Evolutionary conservation across 2,797 vertebrate genomes (phyloP).

Genomic region (Epinephelus malabaricus): DNA sequence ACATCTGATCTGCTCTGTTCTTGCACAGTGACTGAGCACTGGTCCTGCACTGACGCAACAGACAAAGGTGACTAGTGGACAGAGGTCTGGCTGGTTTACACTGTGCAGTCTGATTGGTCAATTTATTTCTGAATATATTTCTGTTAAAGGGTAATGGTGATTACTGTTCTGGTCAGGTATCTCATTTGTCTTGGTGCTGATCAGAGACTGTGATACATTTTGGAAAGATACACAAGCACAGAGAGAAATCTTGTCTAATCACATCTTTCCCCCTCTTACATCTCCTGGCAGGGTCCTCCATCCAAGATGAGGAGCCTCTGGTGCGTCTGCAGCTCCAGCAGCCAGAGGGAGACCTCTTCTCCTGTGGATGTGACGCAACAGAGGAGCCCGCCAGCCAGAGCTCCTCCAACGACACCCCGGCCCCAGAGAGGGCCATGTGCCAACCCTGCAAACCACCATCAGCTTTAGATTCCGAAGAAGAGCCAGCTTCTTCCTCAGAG

Average conservation of each 20-base stretch:
- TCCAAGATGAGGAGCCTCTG: constrained; percentile 79
- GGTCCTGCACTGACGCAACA: constrained; percentile 2
- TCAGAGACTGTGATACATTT: not conserved
- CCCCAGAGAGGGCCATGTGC: constrained; percentile 82
- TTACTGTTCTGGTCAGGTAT: not conserved
- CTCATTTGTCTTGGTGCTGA: not conserved
- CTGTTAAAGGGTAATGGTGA: not conserved
- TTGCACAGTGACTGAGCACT: constrained; percentile 10
- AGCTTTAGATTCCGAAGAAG: constrained; percentile 44
- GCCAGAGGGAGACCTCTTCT: constrained; percentile 80
- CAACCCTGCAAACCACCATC: constrained; percentile 76
- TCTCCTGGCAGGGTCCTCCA: constrained; percentile 67
- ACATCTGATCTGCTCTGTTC: constrained; percentile 46
- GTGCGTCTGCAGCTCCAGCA: constrained; percentile 82
- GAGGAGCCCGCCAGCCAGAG: constrained; percentile 80
- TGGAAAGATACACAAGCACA: not conserved
- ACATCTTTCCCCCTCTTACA: constrained; percentile 42
- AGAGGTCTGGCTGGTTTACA: not conserved
- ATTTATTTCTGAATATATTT: not conserved
- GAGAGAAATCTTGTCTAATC: not conserved
- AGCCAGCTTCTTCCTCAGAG: constrained; percentile 42
- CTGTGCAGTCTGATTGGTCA: constrained; percentile 1
- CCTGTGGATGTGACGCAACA: constrained; percentile 80
- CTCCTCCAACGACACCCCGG: constrained; percentile 88
- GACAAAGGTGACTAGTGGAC: constrained; percentile 28